Evolutionary conservation across 2,113 vertebrate species (phyloP), one percentile per base, ranked within the genome.

Genomic region (Cairina moschata): DNA sequence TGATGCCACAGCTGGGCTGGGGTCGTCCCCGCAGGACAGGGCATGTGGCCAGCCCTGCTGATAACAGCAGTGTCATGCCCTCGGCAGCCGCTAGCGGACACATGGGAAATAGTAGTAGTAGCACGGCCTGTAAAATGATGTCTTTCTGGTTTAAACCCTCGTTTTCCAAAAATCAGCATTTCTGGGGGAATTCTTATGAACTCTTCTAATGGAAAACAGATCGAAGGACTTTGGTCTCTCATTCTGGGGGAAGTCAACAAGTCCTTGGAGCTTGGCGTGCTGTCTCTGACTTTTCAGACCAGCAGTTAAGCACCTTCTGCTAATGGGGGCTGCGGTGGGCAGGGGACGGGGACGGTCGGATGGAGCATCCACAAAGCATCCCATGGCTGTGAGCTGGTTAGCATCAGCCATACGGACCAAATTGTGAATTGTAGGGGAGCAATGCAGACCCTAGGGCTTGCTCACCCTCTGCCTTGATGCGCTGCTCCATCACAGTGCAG

Each of bases 161-260:
- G 8, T 83, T 66, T 88, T 80, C 36, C 55, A 21, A 54, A 88
- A 54, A 2, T 13, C 12, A 1, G 44, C 50, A 1, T 81, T 97
- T 94, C 31, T 54, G 76, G 40, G 48, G 46, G 46, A 21, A 59
- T 88, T 85, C 69, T 56, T 77, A 60, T 40, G 40, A 13, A 40
- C 12, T 92, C 81, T 48, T 25, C 31, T 93, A 80, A 89, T 90
- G 28, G 83, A 50, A 93, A 92, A 77, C 88, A 88, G 92, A 46
- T 32, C 52, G 11, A 11, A 90, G 73, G 76, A 84, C n/a, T 95
- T 83, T 13, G 67, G 55, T 86, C 69, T 59, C 79, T 71, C 86
- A 14, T 93, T 93, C 88, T 88, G 80, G 23, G 42, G 23, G 17
- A 86, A 73, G 38, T 38, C 36, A 81, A 67, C 23, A 8, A 34